phyloP scores from a whole-genome alignment of 2,888 invertebrate genomes.

The Adelphocoris suturalis region DNA sequence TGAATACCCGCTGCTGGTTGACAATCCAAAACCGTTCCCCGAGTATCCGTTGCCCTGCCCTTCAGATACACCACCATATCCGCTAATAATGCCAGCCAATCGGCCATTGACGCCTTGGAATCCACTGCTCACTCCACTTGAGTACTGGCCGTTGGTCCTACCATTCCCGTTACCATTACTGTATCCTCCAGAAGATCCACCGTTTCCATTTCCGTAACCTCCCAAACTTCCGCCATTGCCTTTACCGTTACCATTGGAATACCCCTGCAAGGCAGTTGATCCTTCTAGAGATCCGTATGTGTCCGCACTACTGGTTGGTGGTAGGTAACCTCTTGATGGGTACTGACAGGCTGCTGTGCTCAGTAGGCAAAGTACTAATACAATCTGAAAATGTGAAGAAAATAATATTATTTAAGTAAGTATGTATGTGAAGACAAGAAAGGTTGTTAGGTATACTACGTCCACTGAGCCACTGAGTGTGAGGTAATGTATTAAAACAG shows the following conservation, averaged over 20 bases:
- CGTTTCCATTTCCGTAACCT: conserved; percentile 38
- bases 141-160: neutral
- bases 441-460: too few species aligned
- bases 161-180: conserved; percentile 28
- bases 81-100: neutral
- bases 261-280: neutral
- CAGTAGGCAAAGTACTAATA: conserved; percentile 23
- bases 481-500: too few species aligned
- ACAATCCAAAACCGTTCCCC: conserved; percentile 9
- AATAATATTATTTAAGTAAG: too few species aligned
- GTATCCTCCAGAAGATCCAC: neutral
- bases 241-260: conserved; percentile 56
- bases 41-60: conserved; percentile 44
- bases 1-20: neutral
- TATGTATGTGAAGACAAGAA: too few species aligned
- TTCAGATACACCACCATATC: conserved; percentile 4
- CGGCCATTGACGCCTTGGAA: conserved; percentile 5
- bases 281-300: neutral
- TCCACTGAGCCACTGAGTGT: too few species aligned
- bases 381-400: conserved; percentile 20
- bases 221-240: neutral
- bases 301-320: conserved; percentile 22
- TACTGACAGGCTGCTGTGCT: conserved; percentile 50
- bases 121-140: neutral
- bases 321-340: conserved; percentile 36